phyloP scores from a whole-genome alignment of 2,113 vertebrate species.

The Scortum barcoo region DNA sequence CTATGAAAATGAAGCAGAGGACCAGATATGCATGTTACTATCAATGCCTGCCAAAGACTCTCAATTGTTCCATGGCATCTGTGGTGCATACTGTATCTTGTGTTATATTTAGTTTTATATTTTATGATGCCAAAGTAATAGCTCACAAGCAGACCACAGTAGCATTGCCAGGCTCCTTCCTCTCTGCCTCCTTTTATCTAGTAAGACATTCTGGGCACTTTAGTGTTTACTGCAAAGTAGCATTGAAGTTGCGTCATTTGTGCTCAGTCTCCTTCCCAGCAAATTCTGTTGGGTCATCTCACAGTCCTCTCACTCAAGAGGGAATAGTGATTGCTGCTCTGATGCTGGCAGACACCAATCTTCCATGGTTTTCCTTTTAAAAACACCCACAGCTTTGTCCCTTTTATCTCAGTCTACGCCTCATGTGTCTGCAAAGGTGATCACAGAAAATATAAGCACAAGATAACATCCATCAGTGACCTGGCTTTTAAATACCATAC shows the following conservation, averaged over 20 bases:
- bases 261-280: not conserved
- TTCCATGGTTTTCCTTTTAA: not conserved
- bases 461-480: constrained; percentile 15
- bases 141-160: constrained; percentile 13
- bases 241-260: constrained; percentile 25
- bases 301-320: constrained; percentile 2
- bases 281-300: constrained; percentile 11
- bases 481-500: constrained; percentile 3
- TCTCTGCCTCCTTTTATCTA: constrained; percentile 29
- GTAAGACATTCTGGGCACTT: constrained; percentile 6
- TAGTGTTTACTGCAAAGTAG: not conserved
- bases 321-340: constrained; percentile 7
- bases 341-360: constrained; percentile 1
- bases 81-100: constrained; percentile 27
- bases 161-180: constrained; percentile 19
- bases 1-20: not conserved
- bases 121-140: constrained; percentile 29
- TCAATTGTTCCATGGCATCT: constrained; percentile 39
- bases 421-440: constrained; percentile 18
- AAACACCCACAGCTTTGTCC: constrained; percentile 1
- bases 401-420: not conserved
- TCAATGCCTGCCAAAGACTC: constrained; percentile 31
- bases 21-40: not conserved
- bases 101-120: constrained; percentile 51
- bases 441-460: constrained; percentile 16